These are phyloP conservation scores for Peromyscus polionotus DNA, from an alignment of 2,113 vertebrate genomes.

Conservation along the genomic window DNA sequence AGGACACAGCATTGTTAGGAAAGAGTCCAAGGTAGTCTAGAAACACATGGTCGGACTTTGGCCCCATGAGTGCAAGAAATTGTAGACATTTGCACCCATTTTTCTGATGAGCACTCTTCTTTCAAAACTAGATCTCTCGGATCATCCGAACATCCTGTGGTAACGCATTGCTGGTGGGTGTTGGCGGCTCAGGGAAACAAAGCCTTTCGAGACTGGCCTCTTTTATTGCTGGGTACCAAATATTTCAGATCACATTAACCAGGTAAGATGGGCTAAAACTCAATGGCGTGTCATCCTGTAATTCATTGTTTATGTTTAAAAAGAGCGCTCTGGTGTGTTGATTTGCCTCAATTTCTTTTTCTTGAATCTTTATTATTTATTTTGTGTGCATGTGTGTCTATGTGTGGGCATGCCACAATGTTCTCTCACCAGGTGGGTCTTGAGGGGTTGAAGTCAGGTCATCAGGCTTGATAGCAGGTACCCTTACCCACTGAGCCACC, in stretches of 20 bases:
- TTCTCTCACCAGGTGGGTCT: no score
- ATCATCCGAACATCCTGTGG: constrained; percentile 89
- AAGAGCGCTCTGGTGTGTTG: neutral
- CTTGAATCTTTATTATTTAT: neutral
- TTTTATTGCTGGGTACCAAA: constrained; percentile 90
- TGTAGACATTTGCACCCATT: neutral
- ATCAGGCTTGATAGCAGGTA: neutral
- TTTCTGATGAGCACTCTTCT: constrained; percentile 40
- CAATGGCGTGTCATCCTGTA: neutral
- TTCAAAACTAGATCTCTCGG: constrained; percentile 86
- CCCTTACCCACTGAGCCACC: neutral
- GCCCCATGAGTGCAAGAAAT: neutral
- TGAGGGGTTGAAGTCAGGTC: neutral
- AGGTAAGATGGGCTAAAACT: constrained; percentile 82
- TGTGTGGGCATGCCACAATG: neutral
- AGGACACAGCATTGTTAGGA: neutral
- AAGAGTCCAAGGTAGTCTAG: neutral
- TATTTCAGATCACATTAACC: constrained; percentile 91
- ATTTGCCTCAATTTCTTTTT: neutral
- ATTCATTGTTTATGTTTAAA: neutral
- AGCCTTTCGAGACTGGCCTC: constrained; percentile 90
- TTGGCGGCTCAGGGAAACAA: constrained; percentile 91
- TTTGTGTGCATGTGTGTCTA: neutral
- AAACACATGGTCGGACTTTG: neutral
- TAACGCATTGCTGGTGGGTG: constrained; percentile 90